Evolutionary conservation across 2,113 vertebrate species (phyloP).

Genomic region (Nycticorax nycticorax): DNA sequence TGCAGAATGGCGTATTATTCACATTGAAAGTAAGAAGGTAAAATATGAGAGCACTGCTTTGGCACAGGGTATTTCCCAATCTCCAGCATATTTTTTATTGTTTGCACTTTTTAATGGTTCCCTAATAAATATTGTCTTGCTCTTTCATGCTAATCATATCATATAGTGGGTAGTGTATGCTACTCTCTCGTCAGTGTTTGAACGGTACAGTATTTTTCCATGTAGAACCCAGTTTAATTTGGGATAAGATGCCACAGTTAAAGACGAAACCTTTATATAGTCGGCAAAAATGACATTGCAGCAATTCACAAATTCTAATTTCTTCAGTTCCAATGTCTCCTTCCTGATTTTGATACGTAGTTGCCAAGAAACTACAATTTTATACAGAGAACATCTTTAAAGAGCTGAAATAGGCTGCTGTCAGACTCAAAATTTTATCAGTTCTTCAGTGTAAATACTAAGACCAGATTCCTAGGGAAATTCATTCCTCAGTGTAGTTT

Average conservation of each 20-base stretch:
- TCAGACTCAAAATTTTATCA: background rate
- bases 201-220: background rate
- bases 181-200: background rate
- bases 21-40: accelerated
- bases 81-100: background rate
- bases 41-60: background rate
- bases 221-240: background rate
- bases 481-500: background rate
- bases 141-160: background rate
- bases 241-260: background rate
- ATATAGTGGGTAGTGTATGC: background rate
- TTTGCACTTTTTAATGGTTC: background rate
- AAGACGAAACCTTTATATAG: background rate
- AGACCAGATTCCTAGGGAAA: background rate
- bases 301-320: background rate
- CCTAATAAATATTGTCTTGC: background rate
- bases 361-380: background rate
- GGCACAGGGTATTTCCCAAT: background rate
- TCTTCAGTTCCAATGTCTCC: background rate
- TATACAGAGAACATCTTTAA: background rate
- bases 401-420: background rate
- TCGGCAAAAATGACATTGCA: background rate
- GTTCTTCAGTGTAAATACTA: background rate
- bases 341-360: background rate
- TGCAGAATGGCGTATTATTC: background rate